These are phyloP conservation scores for Tachysurus fulvidraco DNA, from an alignment of 2,113 vertebrate genomes.

Conservation along the genomic window DNA sequence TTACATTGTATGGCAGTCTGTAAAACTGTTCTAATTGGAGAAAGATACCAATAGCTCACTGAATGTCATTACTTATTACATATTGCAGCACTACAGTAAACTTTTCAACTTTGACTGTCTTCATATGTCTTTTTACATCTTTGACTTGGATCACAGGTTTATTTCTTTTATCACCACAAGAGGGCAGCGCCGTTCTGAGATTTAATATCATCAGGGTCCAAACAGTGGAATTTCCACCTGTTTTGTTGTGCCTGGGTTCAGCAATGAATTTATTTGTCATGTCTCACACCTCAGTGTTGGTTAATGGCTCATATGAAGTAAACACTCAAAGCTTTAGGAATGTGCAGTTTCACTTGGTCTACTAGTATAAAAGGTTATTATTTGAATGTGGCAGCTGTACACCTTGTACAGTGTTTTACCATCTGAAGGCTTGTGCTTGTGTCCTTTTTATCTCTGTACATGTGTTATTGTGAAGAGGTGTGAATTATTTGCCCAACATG, in stretches of 20 bases:
- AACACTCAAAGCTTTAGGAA: too few relatives aligned
- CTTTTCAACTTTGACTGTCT: slow-evolving; percentile 50
- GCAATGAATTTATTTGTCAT: too few relatives aligned
- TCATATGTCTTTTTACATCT: neutral
- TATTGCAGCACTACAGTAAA: slow-evolving; percentile 57
- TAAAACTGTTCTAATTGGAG: slow-evolving; percentile 37
- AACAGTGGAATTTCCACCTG: neutral
- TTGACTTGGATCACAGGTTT: neutral
- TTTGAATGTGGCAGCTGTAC: too few relatives aligned
- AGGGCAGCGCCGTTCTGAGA: neutral
- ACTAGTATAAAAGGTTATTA: too few relatives aligned
- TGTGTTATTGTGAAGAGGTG: neutral
- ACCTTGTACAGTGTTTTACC: too few relatives aligned
- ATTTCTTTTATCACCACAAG: slow-evolving; percentile 9
- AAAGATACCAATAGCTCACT: slow-evolving; percentile 44
- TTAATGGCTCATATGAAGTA: too few relatives aligned
- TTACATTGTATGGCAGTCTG: slow-evolving; percentile 39
- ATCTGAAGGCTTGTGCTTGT: too few relatives aligned
- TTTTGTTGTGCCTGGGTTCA: neutral
- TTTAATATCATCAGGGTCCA: too few relatives aligned
- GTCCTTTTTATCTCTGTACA: neutral
- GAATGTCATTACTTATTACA: slow-evolving; percentile 48
- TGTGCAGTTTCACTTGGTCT: too few relatives aligned
- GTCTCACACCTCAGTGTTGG: too few relatives aligned
- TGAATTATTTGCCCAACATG: neutral